These are phyloP conservation scores for Mythimna ferrago DNA, from an alignment of 2,888 invertebrate genomes.

Conservation along the genomic window DNA sequence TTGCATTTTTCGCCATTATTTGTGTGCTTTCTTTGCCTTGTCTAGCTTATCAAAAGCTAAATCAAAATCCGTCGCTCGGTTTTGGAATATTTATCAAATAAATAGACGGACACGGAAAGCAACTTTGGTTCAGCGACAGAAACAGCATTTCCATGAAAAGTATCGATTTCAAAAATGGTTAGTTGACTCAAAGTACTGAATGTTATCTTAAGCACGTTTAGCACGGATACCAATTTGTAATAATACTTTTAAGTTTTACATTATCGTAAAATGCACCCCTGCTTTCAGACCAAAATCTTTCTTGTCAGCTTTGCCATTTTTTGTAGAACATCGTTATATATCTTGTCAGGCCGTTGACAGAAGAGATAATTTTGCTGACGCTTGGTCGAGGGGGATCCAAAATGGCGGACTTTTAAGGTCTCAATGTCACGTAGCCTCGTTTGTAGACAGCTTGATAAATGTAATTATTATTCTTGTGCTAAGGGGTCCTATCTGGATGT, in stretches of 20 bases:
- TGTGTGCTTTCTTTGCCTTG: too few species aligned
- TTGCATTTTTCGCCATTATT: too few species aligned
- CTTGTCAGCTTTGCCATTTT: neutral
- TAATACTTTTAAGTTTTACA: constrained; percentile 5
- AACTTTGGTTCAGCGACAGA: too few species aligned
- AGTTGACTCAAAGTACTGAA: neutral
- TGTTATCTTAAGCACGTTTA: constrained; percentile 3
- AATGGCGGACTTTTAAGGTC: constrained; percentile 51
- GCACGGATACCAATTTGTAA: neutral
- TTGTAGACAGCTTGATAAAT: constrained; percentile 55
- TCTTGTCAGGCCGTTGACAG: constrained; percentile 51
- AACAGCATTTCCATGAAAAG: too few species aligned
- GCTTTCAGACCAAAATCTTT: constrained; percentile 8
- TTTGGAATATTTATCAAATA: too few species aligned
- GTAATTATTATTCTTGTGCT: constrained; percentile 56
- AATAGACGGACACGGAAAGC: too few species aligned
- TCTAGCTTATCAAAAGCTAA: too few species aligned
- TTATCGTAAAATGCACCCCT: constrained; percentile 26
- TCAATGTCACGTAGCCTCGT: constrained; percentile 55
- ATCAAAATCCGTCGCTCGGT: too few species aligned
- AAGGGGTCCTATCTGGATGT: constrained; percentile 10
- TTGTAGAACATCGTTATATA: constrained; percentile 38
- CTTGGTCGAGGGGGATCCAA: constrained; percentile 35
- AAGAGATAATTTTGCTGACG: constrained; percentile 62
- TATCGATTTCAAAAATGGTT: too few species aligned